Percentiles rank a stretch among this genome's conserved stretches.
phyloP scores from a whole-genome alignment of 1,140 invertebrate species.

The Ips typographus region DNA sequence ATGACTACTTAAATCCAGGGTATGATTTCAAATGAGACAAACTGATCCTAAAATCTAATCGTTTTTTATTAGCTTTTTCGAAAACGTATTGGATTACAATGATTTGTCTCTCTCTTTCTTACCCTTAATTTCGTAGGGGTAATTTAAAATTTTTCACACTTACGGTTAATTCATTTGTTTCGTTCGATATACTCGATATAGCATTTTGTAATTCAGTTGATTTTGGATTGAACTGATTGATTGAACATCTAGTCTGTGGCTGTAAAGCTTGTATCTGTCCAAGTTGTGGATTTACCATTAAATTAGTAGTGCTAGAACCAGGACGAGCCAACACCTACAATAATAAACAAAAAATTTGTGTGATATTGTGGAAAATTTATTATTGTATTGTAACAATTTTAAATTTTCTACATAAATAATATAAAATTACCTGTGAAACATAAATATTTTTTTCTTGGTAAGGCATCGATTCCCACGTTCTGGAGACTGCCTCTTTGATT shows the following conservation, averaged over 20 bases:
- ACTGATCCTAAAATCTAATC: too few species aligned
- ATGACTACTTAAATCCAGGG: too few species aligned
- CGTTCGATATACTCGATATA: slow-evolving; percentile 34
- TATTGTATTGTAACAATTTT: background rate
- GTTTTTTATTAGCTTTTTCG: too few species aligned
- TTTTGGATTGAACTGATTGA: slow-evolving; percentile 27
- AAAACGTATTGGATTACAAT: too few species aligned
- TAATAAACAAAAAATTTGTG: background rate
- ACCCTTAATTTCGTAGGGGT: background rate
- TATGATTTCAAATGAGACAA: too few species aligned
- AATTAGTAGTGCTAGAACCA: slow-evolving; percentile 43
- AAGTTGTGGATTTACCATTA: slow-evolving; percentile 52
- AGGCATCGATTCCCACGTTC: slow-evolving; percentile 48
- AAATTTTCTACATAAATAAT: background rate
- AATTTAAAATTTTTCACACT: background rate
- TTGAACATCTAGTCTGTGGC: slow-evolving; percentile 3
- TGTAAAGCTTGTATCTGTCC: slow-evolving; percentile 41
- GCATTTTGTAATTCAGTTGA: slow-evolving; percentile 36
- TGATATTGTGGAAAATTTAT: background rate
- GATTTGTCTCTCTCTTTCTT: too few species aligned
- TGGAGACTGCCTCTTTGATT: slow-evolving; percentile 46
- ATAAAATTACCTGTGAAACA: slow-evolving; percentile 47
- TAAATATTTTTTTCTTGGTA: slow-evolving; percentile 51
- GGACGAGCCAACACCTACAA: slow-evolving; percentile 43
- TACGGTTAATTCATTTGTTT: slow-evolving; percentile 15